Evolutionary conservation across 2,797 vertebrate genomes (phyloP), one percentile per base, ranked within the genome.

Genomic region (Enteromius afrohamiltoni): DNA sequence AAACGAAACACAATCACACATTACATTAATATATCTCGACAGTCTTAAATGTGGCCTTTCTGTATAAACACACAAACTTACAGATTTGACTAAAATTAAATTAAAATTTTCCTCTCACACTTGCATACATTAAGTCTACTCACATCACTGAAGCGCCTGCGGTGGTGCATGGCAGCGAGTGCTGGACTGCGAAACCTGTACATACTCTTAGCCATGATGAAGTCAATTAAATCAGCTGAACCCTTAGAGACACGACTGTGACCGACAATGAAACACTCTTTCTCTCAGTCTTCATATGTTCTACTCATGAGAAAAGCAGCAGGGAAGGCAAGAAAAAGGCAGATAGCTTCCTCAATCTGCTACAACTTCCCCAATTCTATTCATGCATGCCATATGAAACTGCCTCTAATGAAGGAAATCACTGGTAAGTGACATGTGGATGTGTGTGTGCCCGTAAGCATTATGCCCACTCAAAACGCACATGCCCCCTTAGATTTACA

Each of bases 111-210:
- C 37, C 7, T 9, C 37, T 21, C 23, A 45, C n/a, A 0, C 13
- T 9, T 10, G 77, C 29, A 26, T 62, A 65, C 34, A 78, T 62
- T 47, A 62, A 73, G 73, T n/a, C 19, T 4, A 95, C 94, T 95
- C 89, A 95, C 94, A 85, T 95, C 93, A 29, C 94, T 95, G 88
- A 90, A 45, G 82, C 94, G 89, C 69, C 93, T 91, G 86, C 92
- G 93, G 79, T 89, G 91, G 60, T 87, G 88, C 42, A 87, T 84
- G 53, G 92, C 89, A 51, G 85, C 89, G 62, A 86, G 84, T 55
- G 89, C 74, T 31, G 92, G 89, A 85, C 87, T 88, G 77, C 65
- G 83, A 84, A 88, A 86, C 87, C 60, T 49, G 84, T 88, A 58
- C 47, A 79, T 64, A 34, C 86, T 90, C 88, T 91, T 89, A 17